Conservation (phyloP, 1,140 invertebrate genomes). For the Drosophila punjabiensis region DNA sequence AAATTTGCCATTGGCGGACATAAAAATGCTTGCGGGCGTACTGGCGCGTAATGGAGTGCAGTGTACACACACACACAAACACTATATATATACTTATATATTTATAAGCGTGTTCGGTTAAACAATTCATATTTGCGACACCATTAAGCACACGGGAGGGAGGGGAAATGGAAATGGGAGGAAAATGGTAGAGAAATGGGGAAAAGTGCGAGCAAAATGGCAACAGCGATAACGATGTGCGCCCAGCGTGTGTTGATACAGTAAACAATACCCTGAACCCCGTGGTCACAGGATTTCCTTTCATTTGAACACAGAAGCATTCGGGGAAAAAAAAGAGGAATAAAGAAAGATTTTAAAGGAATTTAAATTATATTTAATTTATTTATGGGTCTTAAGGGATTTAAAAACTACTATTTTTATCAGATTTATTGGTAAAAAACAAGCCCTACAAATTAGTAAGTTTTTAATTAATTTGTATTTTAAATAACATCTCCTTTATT, state of each 20-base stretch:
- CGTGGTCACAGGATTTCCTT: conserved; percentile 30
- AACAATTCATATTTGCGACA: conserved; percentile 78
- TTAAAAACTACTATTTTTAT: no score
- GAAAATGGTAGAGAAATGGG: background rate
- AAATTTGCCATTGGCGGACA: conserved; percentile 60
- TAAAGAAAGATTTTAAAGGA: background rate
- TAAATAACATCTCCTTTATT: no score
- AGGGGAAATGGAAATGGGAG: background rate
- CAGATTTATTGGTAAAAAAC: no score
- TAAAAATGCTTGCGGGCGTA: conserved; percentile 41
- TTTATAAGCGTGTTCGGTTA: conserved; percentile 20
- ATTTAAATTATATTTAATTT: no score
- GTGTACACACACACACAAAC: conserved; percentile 8
- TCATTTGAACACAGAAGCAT: conserved; percentile 25
- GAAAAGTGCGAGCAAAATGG: conserved; percentile 27
- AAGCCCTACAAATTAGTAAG: no score
- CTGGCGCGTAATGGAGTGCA: conserved; percentile 59
- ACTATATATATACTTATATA: conserved; percentile 3
- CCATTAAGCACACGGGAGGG: conserved; percentile 60
- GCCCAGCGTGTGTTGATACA: conserved; percentile 47
- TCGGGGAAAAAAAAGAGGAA: background rate
- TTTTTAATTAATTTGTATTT: no score
- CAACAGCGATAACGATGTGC: conserved; percentile 53
- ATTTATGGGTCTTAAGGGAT: no score
- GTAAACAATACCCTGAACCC: conserved; percentile 40